Evolutionary conservation across 2,797 vertebrate genomes (phyloP).

Genomic region (Emydoidea blandingii): DNA sequence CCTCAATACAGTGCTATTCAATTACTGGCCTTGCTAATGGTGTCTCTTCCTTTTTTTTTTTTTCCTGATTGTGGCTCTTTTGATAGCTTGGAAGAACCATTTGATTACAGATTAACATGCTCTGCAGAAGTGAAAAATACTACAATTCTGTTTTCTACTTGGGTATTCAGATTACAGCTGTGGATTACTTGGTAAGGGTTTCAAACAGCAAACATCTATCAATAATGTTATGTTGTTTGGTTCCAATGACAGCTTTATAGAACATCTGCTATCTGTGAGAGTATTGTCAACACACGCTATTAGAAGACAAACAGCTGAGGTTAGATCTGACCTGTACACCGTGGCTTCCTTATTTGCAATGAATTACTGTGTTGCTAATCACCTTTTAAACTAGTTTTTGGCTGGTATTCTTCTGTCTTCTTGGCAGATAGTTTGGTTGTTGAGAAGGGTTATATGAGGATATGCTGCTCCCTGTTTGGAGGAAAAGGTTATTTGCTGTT

Average conservation of each 20-base stretch:
- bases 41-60: background rate
- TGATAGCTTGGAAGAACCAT: constrained; percentile 39
- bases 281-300: background rate
- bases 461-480: background rate
- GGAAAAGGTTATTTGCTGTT: background rate
- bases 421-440: background rate
- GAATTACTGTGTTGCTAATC: background rate
- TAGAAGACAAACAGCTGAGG: background rate
- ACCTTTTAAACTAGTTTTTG: background rate
- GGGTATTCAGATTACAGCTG: background rate
- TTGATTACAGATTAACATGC: constrained; percentile 34
- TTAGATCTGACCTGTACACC: background rate
- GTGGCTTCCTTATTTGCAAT: background rate
- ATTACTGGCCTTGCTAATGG: constrained; percentile 44
- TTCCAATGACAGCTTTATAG: constrained; percentile 37
- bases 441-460: background rate
- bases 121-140: constrained; percentile 53
- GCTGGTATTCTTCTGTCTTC: constrained; percentile 13
- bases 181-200: constrained; percentile 30
- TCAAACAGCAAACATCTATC: constrained; percentile 43
- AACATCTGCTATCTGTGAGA: constrained; percentile 23
- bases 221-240: constrained; percentile 28
- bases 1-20: constrained; percentile 50
- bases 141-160: background rate
- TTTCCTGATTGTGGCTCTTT: constrained; percentile 34